phyloP scores from a whole-genome alignment of 2,113 vertebrate genomes.

The Struthio camelus region DNA sequence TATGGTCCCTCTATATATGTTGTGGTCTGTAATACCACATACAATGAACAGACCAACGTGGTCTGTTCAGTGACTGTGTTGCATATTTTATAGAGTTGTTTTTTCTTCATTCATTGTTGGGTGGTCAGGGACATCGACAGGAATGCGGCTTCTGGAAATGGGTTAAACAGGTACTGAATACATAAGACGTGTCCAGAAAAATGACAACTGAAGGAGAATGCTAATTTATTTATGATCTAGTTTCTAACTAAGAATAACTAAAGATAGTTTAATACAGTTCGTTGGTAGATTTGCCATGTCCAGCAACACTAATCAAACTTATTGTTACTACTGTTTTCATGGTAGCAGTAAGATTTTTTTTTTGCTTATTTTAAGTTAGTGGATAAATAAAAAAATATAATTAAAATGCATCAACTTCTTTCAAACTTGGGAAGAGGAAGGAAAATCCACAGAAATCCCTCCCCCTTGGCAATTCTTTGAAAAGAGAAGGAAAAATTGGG shows the following conservation, averaged over 20 bases:
- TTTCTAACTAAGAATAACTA: background rate
- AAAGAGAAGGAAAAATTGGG: background rate
- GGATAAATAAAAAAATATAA: background rate
- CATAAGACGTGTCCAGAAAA: background rate
- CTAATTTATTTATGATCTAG: background rate
- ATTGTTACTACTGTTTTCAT: background rate
- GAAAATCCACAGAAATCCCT: background rate
- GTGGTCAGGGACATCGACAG: background rate
- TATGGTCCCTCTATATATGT: background rate
- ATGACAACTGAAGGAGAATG: background rate
- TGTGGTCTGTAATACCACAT: background rate
- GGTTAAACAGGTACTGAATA: background rate
- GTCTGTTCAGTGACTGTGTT: background rate
- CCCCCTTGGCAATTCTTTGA: background rate
- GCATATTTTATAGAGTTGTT: background rate
- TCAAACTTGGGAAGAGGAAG: background rate
- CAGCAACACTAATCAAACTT: background rate
- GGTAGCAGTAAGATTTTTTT: background rate
- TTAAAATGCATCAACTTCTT: background rate
- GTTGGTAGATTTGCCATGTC: background rate
- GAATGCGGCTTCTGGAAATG: background rate
- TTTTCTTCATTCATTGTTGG: background rate
- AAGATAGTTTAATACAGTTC: background rate
- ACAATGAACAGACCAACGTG: no score
- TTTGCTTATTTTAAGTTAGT: background rate